These are phyloP conservation scores for Rhynchomys soricoides DNA, from an alignment of 2,113 vertebrate species.

Conservation along the genomic window DNA sequence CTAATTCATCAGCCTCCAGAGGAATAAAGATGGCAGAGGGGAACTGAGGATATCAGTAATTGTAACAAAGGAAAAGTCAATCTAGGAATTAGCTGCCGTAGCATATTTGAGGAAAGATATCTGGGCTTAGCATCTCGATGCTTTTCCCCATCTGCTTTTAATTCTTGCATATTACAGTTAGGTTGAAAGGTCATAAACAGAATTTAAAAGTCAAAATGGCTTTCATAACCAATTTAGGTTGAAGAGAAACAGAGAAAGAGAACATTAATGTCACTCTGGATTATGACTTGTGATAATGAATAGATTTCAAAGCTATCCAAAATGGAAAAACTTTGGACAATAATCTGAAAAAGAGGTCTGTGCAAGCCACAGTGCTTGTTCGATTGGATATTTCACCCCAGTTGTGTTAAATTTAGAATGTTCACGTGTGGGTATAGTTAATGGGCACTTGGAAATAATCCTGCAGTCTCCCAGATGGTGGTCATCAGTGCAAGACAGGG, in stretches of 20 bases:
- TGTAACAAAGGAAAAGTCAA: not conserved
- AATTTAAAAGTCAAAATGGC: conserved; percentile 14
- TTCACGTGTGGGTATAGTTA: not conserved
- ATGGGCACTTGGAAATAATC: not conserved
- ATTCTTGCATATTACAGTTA: not conserved
- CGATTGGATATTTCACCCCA: not conserved
- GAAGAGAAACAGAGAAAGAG: not conserved
- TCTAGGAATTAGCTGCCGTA: not conserved
- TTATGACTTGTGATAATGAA: not conserved
- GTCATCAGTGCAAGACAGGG: not conserved
- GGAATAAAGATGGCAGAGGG: not conserved
- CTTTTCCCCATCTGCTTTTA: not conserved
- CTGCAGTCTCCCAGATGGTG: not conserved
- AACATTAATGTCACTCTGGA: not conserved
- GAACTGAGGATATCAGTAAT: not conserved
- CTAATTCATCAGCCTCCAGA: conserved; percentile 12
- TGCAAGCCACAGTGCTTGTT: not conserved
- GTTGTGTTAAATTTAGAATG: not conserved
- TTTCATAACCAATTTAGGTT: not conserved
- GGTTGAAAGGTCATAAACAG: not conserved
- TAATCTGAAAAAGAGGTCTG: not conserved
- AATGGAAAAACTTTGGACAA: not conserved
- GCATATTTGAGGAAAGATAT: not conserved
- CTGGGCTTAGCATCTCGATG: not conserved
- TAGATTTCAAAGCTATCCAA: not conserved